phyloP scores from a whole-genome alignment of 1,140 invertebrate genomes.

The Plectrocnemia conspersa region DNA sequence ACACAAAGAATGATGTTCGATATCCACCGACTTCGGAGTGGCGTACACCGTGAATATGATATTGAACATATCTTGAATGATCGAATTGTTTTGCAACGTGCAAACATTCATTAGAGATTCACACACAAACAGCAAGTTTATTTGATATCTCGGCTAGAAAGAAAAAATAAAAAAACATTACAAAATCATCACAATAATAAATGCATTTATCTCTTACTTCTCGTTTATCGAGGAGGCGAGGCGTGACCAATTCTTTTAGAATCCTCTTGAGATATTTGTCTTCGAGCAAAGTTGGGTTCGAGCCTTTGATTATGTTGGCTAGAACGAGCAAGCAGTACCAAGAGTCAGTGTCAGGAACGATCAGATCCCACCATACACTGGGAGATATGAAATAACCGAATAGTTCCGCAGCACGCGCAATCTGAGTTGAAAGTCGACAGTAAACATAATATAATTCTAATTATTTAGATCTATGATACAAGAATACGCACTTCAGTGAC shows the following conservation, averaged over 20 bases:
- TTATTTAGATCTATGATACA: background rate
- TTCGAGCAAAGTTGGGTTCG: constrained; percentile 47
- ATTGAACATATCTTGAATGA: constrained; percentile 43
- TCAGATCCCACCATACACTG: constrained; percentile 53
- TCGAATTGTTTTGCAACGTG: constrained; percentile 40
- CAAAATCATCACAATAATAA: background rate
- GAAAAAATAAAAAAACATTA: constrained; percentile 1
- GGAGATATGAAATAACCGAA: constrained; percentile 69
- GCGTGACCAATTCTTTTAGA: constrained; percentile 43
- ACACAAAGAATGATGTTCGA: constrained; percentile 47
- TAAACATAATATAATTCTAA: background rate
- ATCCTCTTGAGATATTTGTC: constrained; percentile 48
- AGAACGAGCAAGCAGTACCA: constrained; percentile 46
- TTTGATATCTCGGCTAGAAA: constrained; percentile 45
- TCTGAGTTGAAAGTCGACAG: constrained; percentile 35
- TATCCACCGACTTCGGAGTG: constrained; percentile 43
- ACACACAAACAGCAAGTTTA: constrained; percentile 48
- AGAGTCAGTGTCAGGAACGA: constrained; percentile 54
- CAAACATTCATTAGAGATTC: constrained; percentile 52
- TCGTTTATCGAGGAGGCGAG: constrained; percentile 30
- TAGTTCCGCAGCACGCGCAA: constrained; percentile 56
- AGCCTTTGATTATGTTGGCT: constrained; percentile 45
- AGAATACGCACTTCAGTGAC: constrained; percentile 55
- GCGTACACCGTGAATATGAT: constrained; percentile 47
- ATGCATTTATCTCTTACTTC: background rate